Evolutionary conservation across 2,113 vertebrate genomes (phyloP), one percentile per base, ranked within the genome.

Genomic region (Phyllostomus discolor): DNA sequence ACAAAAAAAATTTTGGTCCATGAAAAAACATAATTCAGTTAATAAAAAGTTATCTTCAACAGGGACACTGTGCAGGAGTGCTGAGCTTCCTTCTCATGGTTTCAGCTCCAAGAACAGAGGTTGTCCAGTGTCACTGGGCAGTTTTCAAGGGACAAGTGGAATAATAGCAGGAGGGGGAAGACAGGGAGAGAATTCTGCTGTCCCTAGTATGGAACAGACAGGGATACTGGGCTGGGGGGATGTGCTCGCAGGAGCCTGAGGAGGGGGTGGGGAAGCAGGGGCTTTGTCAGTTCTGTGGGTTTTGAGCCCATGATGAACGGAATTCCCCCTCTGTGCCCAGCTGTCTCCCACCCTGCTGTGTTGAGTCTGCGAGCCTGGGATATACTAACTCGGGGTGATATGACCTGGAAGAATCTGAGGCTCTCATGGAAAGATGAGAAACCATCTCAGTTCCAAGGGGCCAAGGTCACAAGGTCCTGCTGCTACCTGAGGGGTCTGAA

Each of bases 1-100:
- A 99, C 98, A 99, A 99, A 99, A 98, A 98, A 98, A 98, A 97
- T 64, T 98, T 99, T 99, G 99, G 98, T 99, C 99, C 98, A 98
- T 98, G 98, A 98, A 98, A 98, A 98, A 96, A 79, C 98, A 96
- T 96, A 97, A 93, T 72, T 98, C 96, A 98, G 97, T 98, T 98
- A 98, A 98, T 98, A 98, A 98, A 98, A 98, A 98, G 98, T 97
- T 97, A 95, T 72, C 97, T 98, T 98, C 98, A 98, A 94, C 97
- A 98, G 96, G 97, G 98, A 97, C 70, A 95, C 90, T 90, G 97
- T 91, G 97, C 88, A 98, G 90, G 93, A 96, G 97, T 93, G 96
- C 98, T 78, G 10, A 97, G 97, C 96, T 94, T 98, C 97, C 97
- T 98, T 98, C 97, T 92, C 1, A 19, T 84, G 78, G 97, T 92